Evolutionary conservation across 1,140 invertebrate species (phyloP).

Genomic region (Apis cerana): DNA sequence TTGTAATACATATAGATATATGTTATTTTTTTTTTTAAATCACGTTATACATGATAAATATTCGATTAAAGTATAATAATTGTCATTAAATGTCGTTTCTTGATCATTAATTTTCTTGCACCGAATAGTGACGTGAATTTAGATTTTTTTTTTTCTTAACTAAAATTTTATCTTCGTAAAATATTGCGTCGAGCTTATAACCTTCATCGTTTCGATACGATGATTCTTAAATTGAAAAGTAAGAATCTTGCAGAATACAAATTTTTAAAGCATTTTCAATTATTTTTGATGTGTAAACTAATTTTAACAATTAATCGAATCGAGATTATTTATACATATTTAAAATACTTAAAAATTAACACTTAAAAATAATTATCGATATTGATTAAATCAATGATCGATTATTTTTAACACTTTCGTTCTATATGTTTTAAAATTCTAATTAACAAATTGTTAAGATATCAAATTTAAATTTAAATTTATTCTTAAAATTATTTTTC

Average conservation of each 20-base stretch:
- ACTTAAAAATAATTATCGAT: slow-evolving; percentile 22
- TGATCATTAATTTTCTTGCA: not conserved
- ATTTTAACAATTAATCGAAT: not conserved
- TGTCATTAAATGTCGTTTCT: not conserved
- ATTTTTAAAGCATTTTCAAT: not conserved
- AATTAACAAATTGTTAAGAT: not conserved
- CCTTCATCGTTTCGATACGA: not conserved
- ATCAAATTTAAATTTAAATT: not conserved
- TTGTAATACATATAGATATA: slow-evolving; percentile 14
- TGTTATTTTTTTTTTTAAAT: not conserved
- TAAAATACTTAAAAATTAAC: not conserved
- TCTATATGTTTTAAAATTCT: not conserved
- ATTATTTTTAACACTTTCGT: slow-evolving; percentile 20
- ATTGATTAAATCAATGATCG: slow-evolving; percentile 16
- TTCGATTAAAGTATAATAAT: not conserved
- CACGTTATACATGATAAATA: slow-evolving; percentile 16
- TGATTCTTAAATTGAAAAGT: not conserved
- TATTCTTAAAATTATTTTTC: not conserved
- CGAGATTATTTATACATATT: not conserved
- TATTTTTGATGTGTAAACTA: not conserved
- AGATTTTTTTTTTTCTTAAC: not conserved
- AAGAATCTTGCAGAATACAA: not conserved
- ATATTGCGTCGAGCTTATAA: not conserved
- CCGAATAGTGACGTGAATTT: not conserved
- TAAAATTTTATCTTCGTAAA: not conserved